phyloP scores from a whole-genome alignment of 2,113 vertebrate genomes.

The Alethe diademata region DNA sequence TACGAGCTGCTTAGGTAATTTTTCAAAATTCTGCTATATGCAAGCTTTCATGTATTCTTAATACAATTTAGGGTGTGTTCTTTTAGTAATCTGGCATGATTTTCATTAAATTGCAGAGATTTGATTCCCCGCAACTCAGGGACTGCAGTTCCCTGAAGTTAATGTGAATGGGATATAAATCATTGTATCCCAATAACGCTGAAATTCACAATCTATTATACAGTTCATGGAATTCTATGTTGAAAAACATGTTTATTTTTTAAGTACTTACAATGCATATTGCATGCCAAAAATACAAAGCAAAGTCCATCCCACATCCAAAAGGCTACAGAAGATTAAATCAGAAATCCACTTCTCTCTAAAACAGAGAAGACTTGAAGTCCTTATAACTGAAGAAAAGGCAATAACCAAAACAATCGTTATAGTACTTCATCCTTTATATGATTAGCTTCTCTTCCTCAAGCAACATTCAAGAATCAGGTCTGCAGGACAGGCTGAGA shows the following conservation, averaged over 20 bases:
- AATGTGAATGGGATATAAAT: neutral
- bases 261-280: neutral
- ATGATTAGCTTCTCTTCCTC: neutral
- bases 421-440: neutral
- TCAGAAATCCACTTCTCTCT: neutral
- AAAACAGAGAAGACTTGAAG: neutral
- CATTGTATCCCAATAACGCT: neutral
- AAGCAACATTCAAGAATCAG: neutral
- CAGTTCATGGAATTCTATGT: neutral
- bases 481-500: neutral
- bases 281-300: neutral
- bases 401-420: neutral
- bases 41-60: neutral
- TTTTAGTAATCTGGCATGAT: neutral
- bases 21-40: neutral
- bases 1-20: neutral
- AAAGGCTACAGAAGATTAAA: neutral
- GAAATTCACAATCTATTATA: neutral
- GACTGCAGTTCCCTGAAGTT: neutral
- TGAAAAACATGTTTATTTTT: neutral
- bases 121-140: neutral
- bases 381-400: neutral
- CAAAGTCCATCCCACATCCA: neutral
- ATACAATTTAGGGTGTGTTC: neutral
- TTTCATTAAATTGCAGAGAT: neutral